Evolutionary conservation across 2,888 invertebrate species (phyloP).

Genomic region (Polymixis lichenea): DNA sequence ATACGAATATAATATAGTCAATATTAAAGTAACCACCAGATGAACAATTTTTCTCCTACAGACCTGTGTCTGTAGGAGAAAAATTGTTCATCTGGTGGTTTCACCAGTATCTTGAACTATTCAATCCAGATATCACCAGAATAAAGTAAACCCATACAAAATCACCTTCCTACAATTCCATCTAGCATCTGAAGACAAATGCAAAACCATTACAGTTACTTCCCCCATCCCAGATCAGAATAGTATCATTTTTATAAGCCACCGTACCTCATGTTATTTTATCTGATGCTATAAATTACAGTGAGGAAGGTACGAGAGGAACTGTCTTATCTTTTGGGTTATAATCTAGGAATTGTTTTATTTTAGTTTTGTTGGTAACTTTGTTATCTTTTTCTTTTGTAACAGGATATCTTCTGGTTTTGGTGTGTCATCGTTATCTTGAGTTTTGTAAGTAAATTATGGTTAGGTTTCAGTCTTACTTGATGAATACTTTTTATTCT

Average conservation of each 20-base stretch:
- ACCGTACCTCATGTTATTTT: slow-evolving; percentile 43
- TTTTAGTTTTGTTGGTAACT: slow-evolving; percentile 37
- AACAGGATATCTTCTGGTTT: slow-evolving; percentile 7
- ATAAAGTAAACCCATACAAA: slow-evolving; percentile 1
- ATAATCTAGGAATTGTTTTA: slow-evolving; percentile 49
- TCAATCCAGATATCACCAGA: not conserved
- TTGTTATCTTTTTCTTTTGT: slow-evolving; percentile 31
- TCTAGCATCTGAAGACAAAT: slow-evolving; percentile 38
- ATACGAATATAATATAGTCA: too few species aligned
- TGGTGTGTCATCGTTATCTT: slow-evolving; percentile 2
- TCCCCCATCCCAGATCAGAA: slow-evolving; percentile 43
- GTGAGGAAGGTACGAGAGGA: slow-evolving; percentile 32
- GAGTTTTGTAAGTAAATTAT: slow-evolving; percentile 25
- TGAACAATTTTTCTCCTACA: too few species aligned
- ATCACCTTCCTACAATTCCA: not conserved
- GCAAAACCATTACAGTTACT: slow-evolving; percentile 31
- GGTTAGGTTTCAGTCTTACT: not conserved
- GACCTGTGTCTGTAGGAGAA: too few species aligned
- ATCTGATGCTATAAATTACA: slow-evolving; percentile 49
- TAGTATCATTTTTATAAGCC: slow-evolving; percentile 45
- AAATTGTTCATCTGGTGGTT: too few species aligned
- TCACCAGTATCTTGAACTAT: too few species aligned
- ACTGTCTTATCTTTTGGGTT: slow-evolving; percentile 43
- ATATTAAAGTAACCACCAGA: too few species aligned
- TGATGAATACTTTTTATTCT: too few species aligned